A percentile compares a stretch with the other conserved stretches of the same genome.
Conservation (phyloP, 2,113 vertebrate genomes). For the Meles meles region DNA sequence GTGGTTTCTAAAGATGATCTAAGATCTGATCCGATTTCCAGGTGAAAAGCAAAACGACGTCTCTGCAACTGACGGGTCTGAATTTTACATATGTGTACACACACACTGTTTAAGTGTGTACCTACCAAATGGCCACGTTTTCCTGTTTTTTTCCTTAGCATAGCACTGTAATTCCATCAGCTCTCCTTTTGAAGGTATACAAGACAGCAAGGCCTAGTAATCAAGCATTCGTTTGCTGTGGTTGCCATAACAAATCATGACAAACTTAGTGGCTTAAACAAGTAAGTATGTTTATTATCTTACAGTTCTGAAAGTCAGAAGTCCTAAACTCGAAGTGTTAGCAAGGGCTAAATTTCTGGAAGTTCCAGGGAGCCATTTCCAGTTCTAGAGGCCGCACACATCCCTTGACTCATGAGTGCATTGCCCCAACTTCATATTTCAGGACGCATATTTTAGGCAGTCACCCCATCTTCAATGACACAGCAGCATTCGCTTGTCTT, state of each 20-base stretch:
- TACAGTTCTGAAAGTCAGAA: neutral
- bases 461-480: neutral
- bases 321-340: neutral
- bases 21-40: constrained; percentile 17
- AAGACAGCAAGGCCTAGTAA: neutral
- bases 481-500: neutral
- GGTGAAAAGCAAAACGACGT: constrained; percentile 26
- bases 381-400: neutral
- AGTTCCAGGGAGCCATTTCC: neutral
- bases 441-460: neutral
- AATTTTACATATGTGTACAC: neutral
- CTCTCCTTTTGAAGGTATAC: neutral
- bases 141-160: neutral
- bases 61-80: neutral
- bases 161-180: neutral
- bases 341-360: neutral
- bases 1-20: neutral
- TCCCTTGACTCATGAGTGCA: neutral
- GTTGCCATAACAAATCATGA: neutral
- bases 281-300: neutral
- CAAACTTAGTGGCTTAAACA: neutral
- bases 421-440: neutral
- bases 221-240: constrained; percentile 2
- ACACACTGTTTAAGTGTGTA: neutral
- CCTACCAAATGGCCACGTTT: neutral